These are phyloP conservation scores for Mohoua ochrocephala DNA, from an alignment of 2,113 vertebrate genomes.

Conservation along the genomic window DNA sequence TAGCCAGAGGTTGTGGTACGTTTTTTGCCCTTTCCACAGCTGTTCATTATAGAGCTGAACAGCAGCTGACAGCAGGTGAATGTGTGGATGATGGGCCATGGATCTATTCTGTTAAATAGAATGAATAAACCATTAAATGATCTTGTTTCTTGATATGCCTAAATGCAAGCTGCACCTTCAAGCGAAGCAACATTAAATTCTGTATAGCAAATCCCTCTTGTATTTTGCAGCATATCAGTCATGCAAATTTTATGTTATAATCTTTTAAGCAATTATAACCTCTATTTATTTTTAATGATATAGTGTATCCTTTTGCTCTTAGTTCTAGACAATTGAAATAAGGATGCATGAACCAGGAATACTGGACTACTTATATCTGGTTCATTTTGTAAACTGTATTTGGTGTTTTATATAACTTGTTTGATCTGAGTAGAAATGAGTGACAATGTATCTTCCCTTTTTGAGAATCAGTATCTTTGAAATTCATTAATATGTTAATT, in stretches of 20 bases:
- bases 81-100: constrained; percentile 61
- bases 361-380: neutral
- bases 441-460: neutral
- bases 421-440: neutral
- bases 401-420: neutral
- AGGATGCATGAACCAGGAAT: neutral
- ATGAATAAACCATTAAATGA: constrained; percentile 74
- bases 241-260: constrained; percentile 58
- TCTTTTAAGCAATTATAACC: constrained; percentile 36
- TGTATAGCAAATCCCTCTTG: constrained; percentile 9
- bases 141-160: constrained; percentile 47
- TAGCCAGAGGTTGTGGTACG: constrained; percentile 42
- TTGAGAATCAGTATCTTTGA: neutral
- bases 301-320: constrained; percentile 7
- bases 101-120: constrained; percentile 68
- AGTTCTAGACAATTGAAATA: constrained; percentile 19
- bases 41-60: constrained; percentile 65
- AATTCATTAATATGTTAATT: neutral
- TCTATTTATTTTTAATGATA: constrained; percentile 30
- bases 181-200: constrained; percentile 41
- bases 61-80: constrained; percentile 66
- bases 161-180: constrained; percentile 31
- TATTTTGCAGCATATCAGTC: constrained; percentile 19
- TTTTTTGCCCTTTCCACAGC: constrained; percentile 58
- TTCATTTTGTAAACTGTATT: neutral